Evolutionary conservation across 2,113 vertebrate species (phyloP), one percentile per base, ranked within the genome.

Genomic region (Austrofundulus limnaeus): DNA sequence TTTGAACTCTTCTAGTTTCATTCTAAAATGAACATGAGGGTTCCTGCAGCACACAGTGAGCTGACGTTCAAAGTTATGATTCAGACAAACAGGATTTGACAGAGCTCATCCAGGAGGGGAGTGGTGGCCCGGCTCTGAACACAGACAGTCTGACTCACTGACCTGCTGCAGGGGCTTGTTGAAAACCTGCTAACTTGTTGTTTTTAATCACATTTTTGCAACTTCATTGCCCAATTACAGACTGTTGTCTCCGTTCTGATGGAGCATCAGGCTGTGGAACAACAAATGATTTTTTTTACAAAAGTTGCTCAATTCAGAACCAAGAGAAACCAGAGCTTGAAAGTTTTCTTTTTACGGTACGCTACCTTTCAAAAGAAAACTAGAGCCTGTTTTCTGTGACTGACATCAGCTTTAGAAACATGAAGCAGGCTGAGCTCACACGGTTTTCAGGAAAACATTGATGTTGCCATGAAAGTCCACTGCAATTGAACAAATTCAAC

Each of bases 41-140:
- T 57, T 80, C 66, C 76, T 56, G 63, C 70, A 75, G 69, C 49
- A 51, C 43, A 54, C 59, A 46, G 17, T 69, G 66, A 79, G 12
- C 75, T 78, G 61, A 38, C 59, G 48, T 46, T 66, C 64, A 60
- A 70, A 75, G 62, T 67, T 34, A 60, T 63, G 61, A 62, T 66
- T 76, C 72, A 62, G 60, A 42, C 21, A 43, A 78, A 72, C 37
- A 63, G 28, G 47, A 47, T 55, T 81, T 62, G 67, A 77, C 81
- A 80, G 52, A 71, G 77, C 72, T 77, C 42, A 80, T 48, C 56
- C 42, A 11, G n/a, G 13, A 12, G 17, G 34, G 28, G 23, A 42
- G 34, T 2, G 54, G 24, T 6, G 61, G 66, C 41, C 21, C 46
- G 47, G 19, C 77, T 4, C 12, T 64, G 28, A 19, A 17, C 15